These are phyloP conservation scores for Sphecodes monilicornis DNA, from an alignment of 2,888 invertebrate genomes.

Conservation along the genomic window DNA sequence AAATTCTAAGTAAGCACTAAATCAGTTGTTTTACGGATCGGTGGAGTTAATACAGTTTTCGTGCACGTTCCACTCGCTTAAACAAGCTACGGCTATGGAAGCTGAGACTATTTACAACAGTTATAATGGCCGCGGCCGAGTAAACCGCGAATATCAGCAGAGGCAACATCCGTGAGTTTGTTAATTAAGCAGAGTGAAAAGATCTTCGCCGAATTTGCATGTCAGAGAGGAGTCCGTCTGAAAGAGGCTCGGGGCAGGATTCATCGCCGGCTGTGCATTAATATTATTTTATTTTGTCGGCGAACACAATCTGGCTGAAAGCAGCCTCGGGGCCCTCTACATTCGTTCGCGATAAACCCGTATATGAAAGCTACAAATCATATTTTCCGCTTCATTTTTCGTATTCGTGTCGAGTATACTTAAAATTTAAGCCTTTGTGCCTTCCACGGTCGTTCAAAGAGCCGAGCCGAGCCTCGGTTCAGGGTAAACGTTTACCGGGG, in stretches of 20 bases:
- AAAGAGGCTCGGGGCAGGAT: neutral
- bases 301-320: constrained; percentile 17
- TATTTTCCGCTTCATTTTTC: constrained; percentile 49
- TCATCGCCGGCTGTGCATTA: constrained; percentile 25
- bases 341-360: constrained; percentile 18
- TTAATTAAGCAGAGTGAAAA: constrained; percentile 30
- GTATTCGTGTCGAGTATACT: constrained; percentile 55
- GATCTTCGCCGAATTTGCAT: constrained; percentile 32
- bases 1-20: neutral
- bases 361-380: constrained; percentile 28
- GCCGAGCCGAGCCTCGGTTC: constrained; percentile 24
- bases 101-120: neutral
- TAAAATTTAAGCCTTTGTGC: constrained; percentile 33
- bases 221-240: neutral
- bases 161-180: constrained; percentile 7
- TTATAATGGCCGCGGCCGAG: neutral
- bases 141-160: neutral
- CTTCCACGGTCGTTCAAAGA: constrained; percentile 38
- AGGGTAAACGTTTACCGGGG: constrained; percentile 45
- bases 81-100: neutral
- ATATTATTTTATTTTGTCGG: constrained; percentile 29
- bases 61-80: neutral
- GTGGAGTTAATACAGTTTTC: neutral
- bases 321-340: neutral
- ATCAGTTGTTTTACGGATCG: neutral